A percentile compares a stretch with the other conserved stretches of the same genome.
These are phyloP conservation scores for Beroe forskalii DNA, from an alignment of 37 sponge, comb jelly and placozoan genomes.

Conservation along the genomic window DNA sequence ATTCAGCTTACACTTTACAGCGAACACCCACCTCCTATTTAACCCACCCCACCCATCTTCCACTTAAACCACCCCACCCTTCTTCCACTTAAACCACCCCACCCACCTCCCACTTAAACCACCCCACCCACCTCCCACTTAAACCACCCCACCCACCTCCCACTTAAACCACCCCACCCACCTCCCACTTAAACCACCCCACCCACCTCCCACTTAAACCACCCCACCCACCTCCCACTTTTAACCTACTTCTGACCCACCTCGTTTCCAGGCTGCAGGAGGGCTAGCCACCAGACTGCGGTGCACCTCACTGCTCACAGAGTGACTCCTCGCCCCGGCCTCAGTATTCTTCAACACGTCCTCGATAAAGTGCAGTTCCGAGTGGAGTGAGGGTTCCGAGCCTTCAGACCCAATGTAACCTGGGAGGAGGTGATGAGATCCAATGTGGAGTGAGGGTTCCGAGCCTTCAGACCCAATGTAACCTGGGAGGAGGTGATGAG, in stretches of 20 bases:
- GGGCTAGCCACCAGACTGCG: background rate
- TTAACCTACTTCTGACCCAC: background rate
- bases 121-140: too few relatives aligned
- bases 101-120: too few relatives aligned
- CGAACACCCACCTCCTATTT: too few relatives aligned
- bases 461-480: slow-evolving; percentile 12
- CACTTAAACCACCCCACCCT: too few relatives aligned
- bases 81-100: too few relatives aligned
- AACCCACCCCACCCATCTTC: too few relatives aligned
- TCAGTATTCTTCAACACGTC: slow-evolving; percentile 64
- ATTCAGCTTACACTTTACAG: too few relatives aligned
- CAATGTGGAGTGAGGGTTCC: slow-evolving; percentile 13
- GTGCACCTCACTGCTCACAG: slow-evolving; percentile 17
- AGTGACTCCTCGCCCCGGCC: background rate
- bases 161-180: background rate
- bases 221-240: background rate
- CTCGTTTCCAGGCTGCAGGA: background rate
- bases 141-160: background rate
- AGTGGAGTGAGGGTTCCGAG: slow-evolving; percentile 49
- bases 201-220: background rate
- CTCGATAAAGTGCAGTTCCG: slow-evolving; percentile 44
- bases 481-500: too few relatives aligned
- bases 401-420: slow-evolving; percentile 22
- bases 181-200: background rate
- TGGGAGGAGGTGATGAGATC: too few relatives aligned